phyloP scores from a whole-genome alignment of 2,113 vertebrate genomes.

The Mus pahari region DNA sequence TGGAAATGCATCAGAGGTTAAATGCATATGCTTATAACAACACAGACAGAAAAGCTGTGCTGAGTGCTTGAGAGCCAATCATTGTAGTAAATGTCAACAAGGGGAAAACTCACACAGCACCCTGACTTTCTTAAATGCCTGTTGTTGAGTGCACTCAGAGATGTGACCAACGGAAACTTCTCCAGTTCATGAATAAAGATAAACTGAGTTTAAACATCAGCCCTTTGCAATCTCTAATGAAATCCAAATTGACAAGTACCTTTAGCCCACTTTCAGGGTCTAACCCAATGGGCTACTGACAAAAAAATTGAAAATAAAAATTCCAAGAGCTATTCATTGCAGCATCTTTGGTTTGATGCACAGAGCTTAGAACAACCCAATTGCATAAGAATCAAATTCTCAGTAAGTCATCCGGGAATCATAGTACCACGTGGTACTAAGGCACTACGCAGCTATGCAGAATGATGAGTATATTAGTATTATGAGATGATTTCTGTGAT shows the following conservation, averaged over 20 bases:
- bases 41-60: background rate
- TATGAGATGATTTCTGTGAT: background rate
- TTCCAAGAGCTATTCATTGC: background rate
- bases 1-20: background rate
- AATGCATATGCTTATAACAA: background rate
- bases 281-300: background rate
- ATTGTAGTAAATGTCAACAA: background rate
- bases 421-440: background rate
- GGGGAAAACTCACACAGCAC: background rate
- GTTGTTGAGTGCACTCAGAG: background rate
- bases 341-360: background rate
- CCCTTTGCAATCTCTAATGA: background rate
- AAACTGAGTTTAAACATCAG: background rate
- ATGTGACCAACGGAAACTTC: background rate
- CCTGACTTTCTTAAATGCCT: background rate
- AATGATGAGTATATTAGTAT: background rate
- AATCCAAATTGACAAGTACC: background rate
- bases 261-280: background rate
- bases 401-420: background rate
- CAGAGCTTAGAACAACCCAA: background rate
- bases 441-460: too few relatives aligned
- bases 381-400: background rate
- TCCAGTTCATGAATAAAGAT: constrained; percentile 14
- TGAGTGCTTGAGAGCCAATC: background rate
- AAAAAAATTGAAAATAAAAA: background rate